Evolutionary conservation across 2,888 invertebrate species (phyloP), one percentile per base, ranked within the genome.

Genomic region (Escarpia spicata): DNA sequence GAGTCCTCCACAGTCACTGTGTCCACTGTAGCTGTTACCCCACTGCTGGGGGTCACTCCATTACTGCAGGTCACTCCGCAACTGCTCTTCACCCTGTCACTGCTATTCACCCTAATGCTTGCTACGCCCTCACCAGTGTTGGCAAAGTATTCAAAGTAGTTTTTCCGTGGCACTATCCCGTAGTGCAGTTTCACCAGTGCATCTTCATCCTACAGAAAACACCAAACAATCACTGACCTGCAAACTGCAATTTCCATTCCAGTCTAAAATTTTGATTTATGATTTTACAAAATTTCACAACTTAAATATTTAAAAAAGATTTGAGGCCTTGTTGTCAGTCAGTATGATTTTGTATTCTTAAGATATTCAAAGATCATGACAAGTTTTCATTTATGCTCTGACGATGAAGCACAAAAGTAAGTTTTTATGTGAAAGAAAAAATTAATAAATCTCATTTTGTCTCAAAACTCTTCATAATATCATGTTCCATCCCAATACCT

Each of bases 121-220:
- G 75, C 75, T 75, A 12, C 2, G 12, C 1, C 52, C 52, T 26
- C 75, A 0, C 26, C n/a, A 75, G 15, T 19, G 15, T 6, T 75
- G 3, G 75, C n/a, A n/a, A 75, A 75, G 75, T 75, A 75, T 75
- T 75, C 75, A 75, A 75, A 75, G 26, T 75, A 75, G 75, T 75
- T 75, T 75, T 75, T 75, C 75, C 75, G 75, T 19, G 75, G 75
- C 75, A 75, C 75, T 75, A 75, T 75, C n/a, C 75, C 75, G 26
- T 75, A 75, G 75, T 75, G 75, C 75, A 75, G n/a, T 75, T n/a
- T 75, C 26, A 75, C 26, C 75, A 75, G 75, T 75, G 26, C 75
- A 4, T 75, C 75, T 75, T 75, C 26, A 26, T 75, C 75, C 75
- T 75, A 26, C 75, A 75, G 75, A 75, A 75, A 75, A 26, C 26